phyloP scores from a whole-genome alignment of 2,113 vertebrate genomes.

The Brienomyrus brachyistius region DNA sequence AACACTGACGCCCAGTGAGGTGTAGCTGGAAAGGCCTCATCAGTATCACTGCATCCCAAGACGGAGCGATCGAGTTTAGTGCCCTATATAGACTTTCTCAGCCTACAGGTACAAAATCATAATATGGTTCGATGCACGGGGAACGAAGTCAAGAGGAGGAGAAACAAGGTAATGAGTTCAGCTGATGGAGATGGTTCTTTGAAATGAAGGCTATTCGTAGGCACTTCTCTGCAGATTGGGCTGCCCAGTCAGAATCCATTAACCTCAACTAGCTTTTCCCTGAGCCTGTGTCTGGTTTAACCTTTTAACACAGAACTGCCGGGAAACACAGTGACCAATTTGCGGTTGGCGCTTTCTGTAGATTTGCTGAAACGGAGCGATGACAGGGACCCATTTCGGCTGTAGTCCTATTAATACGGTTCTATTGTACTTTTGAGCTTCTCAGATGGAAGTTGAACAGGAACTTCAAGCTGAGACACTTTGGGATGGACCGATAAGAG shows the following conservation, averaged over 20 bases:
- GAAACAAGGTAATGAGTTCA: neutral
- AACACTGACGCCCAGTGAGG: no score
- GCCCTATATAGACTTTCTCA: neutral
- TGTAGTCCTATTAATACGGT: neutral
- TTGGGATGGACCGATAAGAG: neutral
- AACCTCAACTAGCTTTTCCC: slow-evolving; percentile 37
- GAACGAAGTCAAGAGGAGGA: neutral
- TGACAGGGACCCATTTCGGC: neutral
- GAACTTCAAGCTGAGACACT: neutral
- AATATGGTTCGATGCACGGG: neutral
- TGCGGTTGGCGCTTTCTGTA: neutral
- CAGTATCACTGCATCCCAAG: no score
- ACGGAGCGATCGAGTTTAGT: neutral
- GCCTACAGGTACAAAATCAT: neutral
- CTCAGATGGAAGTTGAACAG: neutral
- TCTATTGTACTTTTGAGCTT: neutral
- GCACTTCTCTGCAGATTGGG: neutral
- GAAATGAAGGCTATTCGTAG: neutral
- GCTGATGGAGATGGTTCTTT: neutral
- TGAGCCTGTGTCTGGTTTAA: slow-evolving; percentile 52
- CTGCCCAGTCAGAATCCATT: slow-evolving; percentile 44
- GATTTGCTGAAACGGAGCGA: neutral
- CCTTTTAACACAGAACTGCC: slow-evolving; percentile 51
- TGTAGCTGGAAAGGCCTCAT: neutral
- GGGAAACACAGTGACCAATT: slow-evolving; percentile 35